Base-by-base conservation (phyloP, 2,797 vertebrate species). In the Myripristis murdjan region DNA sequence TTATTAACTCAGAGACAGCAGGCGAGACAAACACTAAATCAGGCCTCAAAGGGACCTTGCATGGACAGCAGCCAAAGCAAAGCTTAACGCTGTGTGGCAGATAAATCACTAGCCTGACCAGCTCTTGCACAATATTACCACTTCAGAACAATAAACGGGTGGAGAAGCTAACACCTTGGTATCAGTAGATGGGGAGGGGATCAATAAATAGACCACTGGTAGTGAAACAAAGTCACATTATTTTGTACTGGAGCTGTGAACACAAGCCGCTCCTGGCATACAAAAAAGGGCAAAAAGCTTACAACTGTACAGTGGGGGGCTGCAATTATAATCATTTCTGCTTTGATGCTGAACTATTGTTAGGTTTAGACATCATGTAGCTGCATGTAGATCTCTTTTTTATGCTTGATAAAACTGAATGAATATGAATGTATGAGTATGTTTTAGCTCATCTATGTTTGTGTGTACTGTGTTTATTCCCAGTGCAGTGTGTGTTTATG, bases 21-120 rank as follows among this genome's bases (percentile, higher is more conserved):
- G 44, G 44, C 7, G 53, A 56, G 37, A 59, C 5, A 5, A 59
- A 33, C 33, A 14, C 46, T 69, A 69, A 77, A 78, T 73, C 43
- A 78, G 64, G 79, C 76, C 57, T 77, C 58, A 58, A 41, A 51
- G 53, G 56, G 54, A 56, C 35, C 37, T n/a, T 46, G 35, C 39
- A 56, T 65, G 64, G 62, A 58, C 64, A 28, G n/a, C 14, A 57
- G 77, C 71, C 64, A 70, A 67, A 73, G 49, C 58, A 62, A 69
- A 77, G 46, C 24, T 66, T 77, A 68, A 75, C 60, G 49, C 69
- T 52, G 63, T n/a, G 55, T 44, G 8, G 20, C 35, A 59, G 58
- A 78, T 75, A 66, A 72, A 80, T 72, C 71, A 46, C 35, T 16
- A 23, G 61, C 37, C 33, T 28, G 16, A 18, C 31, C 4, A 23